Evolutionary conservation across 2,888 invertebrate genomes (phyloP).

Genomic region (Biston stratarius): DNA sequence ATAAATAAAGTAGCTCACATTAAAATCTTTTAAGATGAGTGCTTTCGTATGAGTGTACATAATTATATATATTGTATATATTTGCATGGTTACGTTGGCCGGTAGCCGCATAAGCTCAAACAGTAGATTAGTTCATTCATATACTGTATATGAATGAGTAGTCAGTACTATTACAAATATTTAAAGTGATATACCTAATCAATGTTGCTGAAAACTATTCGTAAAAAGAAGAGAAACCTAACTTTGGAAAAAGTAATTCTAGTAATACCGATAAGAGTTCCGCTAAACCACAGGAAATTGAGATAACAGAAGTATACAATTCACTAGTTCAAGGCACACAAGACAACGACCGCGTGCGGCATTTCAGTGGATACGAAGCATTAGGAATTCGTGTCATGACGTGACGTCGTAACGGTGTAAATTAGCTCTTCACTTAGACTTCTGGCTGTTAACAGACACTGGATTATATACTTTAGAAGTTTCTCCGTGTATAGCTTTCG

Average conservation of each 20-base stretch:
- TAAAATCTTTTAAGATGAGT: too few species aligned
- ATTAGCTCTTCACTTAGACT: slow-evolving; percentile 9
- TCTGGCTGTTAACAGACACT: not conserved
- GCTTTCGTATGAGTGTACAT: too few species aligned
- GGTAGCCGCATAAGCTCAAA: too few species aligned
- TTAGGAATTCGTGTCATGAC: slow-evolving; percentile 12
- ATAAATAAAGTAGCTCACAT: too few species aligned
- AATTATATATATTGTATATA: too few species aligned
- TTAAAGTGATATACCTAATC: too few species aligned
- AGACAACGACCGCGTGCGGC: slow-evolving; percentile 5
- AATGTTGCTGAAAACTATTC: not conserved
- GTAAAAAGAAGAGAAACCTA: too few species aligned
- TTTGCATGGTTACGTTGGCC: too few species aligned
- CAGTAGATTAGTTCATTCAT: too few species aligned
- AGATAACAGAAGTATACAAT: slow-evolving; percentile 17
- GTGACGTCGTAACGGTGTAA: slow-evolving; percentile 17
- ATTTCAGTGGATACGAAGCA: slow-evolving; percentile 11
- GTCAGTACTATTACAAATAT: too few species aligned
- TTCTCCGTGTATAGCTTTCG: not conserved
- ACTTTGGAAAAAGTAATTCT: not conserved
- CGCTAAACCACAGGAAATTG: slow-evolving; percentile 27
- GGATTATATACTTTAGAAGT: too few species aligned
- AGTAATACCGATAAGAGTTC: slow-evolving; percentile 3
- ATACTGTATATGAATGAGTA: too few species aligned
- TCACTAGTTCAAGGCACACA: slow-evolving; percentile 4